Conservation (phyloP, 2,797 vertebrate genomes). For the Scolopax rusticola region DNA sequence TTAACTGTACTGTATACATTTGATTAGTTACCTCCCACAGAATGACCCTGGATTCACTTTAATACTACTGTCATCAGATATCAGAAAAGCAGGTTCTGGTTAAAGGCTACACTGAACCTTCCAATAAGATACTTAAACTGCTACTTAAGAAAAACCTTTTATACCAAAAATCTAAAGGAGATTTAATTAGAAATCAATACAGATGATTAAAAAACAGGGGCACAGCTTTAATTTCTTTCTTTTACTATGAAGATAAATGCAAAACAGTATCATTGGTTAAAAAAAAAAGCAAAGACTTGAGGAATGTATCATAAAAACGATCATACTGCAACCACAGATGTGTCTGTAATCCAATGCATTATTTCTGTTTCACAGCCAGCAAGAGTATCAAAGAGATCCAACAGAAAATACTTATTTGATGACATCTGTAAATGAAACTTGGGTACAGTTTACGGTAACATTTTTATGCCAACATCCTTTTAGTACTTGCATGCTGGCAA, state of each 20-base stretch:
- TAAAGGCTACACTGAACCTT: not conserved
- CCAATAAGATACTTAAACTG: not conserved
- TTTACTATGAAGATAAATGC: not conserved
- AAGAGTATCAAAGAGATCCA: not conserved
- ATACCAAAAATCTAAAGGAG: not conserved
- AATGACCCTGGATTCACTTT: not conserved
- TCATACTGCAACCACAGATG: not conserved
- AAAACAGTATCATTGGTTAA: not conserved
- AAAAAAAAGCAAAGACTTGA: slow-evolving; percentile 24
- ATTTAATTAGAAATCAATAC: not conserved
- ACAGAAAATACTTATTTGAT: not conserved
- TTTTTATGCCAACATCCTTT: not conserved
- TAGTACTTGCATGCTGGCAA: not conserved
- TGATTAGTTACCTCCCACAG: not conserved
- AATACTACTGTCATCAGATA: not conserved
- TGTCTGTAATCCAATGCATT: not conserved
- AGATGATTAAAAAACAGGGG: not conserved
- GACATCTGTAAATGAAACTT: not conserved
- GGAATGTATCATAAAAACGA: not conserved
- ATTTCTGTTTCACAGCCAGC: not conserved
- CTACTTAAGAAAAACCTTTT: not conserved
- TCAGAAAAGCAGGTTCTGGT: not conserved
- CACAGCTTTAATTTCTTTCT: not conserved
- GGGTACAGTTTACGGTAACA: not conserved
- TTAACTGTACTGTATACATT: not conserved